These are phyloP conservation scores for Telenomus remus DNA, from an alignment of 1,140 invertebrate genomes.

Conservation along the genomic window DNA sequence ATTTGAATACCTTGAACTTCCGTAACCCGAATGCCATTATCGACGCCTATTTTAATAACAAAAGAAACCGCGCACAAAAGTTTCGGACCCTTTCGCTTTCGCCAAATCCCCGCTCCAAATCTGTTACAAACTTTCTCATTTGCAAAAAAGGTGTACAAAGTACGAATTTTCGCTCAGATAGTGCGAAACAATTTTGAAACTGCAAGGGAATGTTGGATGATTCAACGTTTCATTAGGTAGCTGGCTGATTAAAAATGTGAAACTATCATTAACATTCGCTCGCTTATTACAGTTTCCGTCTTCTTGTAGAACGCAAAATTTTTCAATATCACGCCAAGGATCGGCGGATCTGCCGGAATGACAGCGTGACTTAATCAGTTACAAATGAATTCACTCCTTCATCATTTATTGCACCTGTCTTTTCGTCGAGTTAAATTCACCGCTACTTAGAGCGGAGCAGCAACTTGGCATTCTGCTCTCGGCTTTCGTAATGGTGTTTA, in stretches of 20 bases:
- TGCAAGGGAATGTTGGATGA: no score
- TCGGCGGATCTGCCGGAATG: constrained; percentile 3
- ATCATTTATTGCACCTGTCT: constrained; percentile 49
- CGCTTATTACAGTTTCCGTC: no score
- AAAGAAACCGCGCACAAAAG: constrained; percentile 1
- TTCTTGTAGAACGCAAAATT: no score
- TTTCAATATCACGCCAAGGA: constrained; percentile 1
- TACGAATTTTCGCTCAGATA: no score
- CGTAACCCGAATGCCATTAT: constrained; percentile 31
- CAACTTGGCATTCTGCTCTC: constrained; percentile 39
- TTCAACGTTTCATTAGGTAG: no score
- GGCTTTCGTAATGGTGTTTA: constrained; percentile 61
- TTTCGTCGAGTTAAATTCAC: constrained; percentile 41
- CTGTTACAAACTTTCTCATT: no score
- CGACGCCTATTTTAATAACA: constrained; percentile 38
- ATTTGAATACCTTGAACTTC: constrained; percentile 43
- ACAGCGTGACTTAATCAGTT: constrained; percentile 29
- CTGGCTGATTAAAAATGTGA: no score
- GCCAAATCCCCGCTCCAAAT: no score
- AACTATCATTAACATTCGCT: no score
- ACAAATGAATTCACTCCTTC: constrained; percentile 45
- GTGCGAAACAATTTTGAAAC: no score
- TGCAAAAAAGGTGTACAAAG: no score
- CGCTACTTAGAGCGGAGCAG: constrained; percentile 42
- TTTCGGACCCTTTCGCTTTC: no score